These are phyloP conservation scores for Cyprinodon brontotheroides DNA, from an alignment of 2,113 vertebrate species.

Conservation along the genomic window DNA sequence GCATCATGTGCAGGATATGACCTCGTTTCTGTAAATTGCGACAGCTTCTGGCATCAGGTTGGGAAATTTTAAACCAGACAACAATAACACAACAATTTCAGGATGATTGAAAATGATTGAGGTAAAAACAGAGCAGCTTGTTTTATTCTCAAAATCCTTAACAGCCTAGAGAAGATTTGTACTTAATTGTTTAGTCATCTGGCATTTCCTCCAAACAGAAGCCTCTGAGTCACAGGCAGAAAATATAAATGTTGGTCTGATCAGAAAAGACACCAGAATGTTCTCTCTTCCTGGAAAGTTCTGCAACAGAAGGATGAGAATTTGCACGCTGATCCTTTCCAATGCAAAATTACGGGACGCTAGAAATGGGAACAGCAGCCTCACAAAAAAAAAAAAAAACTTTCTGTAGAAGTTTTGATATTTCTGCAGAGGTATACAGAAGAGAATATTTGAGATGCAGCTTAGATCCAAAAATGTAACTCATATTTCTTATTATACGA, in stretches of 20 bases:
- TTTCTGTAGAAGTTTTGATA: not conserved
- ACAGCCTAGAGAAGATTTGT: slow-evolving; percentile 41
- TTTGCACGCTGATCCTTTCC: slow-evolving; percentile 20
- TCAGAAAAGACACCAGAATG: slow-evolving; percentile 14
- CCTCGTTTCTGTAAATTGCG: not conserved
- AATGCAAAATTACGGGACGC: not conserved
- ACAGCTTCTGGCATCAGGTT: not conserved
- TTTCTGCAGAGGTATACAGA: not conserved
- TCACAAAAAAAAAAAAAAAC: not conserved
- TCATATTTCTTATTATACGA: not conserved
- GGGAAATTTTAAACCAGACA: not conserved
- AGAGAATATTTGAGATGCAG: not conserved
- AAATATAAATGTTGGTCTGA: slow-evolving; percentile 30
- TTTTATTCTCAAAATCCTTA: slow-evolving; percentile 36
- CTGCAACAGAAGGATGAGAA: not conserved
- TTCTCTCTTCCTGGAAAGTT: slow-evolving; percentile 13
- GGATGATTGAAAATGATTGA: slow-evolving; percentile 16
- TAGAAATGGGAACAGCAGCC: not conserved
- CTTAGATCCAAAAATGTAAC: too few species aligned
- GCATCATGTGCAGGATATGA: not conserved
- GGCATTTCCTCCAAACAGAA: slow-evolving; percentile 59
- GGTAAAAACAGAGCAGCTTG: slow-evolving; percentile 20
- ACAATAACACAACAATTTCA: not conserved
- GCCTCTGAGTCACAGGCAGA: slow-evolving; percentile 56
- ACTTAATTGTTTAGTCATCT: slow-evolving; percentile 59